These are phyloP conservation scores for Agonum fuliginosum DNA, from an alignment of 2,888 invertebrate genomes.

Conservation along the genomic window DNA sequence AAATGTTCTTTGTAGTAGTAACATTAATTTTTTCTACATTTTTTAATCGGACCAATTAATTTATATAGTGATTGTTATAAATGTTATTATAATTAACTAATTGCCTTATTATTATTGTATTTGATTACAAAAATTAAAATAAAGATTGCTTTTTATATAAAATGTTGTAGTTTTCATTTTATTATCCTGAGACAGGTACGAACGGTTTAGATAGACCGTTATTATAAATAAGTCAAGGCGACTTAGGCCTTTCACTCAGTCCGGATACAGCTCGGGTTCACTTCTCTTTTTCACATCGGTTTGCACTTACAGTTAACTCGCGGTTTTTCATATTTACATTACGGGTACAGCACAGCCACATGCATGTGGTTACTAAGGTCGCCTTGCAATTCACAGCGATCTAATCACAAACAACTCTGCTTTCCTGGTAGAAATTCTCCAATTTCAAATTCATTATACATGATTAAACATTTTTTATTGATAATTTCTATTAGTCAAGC, in stretches of 20 bases:
- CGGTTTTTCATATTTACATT: conserved; percentile 34
- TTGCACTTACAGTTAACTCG: conserved; percentile 29
- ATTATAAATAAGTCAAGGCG: conserved; percentile 50
- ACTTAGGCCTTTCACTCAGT: conserved; percentile 48
- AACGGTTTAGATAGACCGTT: conserved; percentile 17
- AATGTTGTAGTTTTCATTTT: conserved; percentile 43
- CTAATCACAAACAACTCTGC: background rate
- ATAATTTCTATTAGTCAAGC: background rate
- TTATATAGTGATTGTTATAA: conserved; percentile 52
- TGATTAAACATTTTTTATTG: background rate
- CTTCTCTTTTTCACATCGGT: conserved; percentile 8
- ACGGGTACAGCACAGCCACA: conserved; percentile 41
- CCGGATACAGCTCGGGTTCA: conserved; percentile 46
- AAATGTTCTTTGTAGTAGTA: conserved; percentile 44
- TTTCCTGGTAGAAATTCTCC: conserved; percentile 1
- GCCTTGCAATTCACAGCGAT: conserved; percentile 22
- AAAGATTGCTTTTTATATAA: conserved; percentile 58
- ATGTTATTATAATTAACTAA: conserved; percentile 52
- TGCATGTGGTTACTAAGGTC: conserved; percentile 35
- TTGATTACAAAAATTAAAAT: conserved; percentile 51
- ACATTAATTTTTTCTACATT: conserved; percentile 50
- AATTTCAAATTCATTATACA: background rate
- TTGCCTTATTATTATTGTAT: conserved; percentile 58
- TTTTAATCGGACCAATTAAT: conserved; percentile 60
- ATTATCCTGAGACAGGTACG: conserved; percentile 57